These are phyloP conservation scores for Argyresthia albistria DNA, from an alignment of 2,888 invertebrate species.

Conservation along the genomic window DNA sequence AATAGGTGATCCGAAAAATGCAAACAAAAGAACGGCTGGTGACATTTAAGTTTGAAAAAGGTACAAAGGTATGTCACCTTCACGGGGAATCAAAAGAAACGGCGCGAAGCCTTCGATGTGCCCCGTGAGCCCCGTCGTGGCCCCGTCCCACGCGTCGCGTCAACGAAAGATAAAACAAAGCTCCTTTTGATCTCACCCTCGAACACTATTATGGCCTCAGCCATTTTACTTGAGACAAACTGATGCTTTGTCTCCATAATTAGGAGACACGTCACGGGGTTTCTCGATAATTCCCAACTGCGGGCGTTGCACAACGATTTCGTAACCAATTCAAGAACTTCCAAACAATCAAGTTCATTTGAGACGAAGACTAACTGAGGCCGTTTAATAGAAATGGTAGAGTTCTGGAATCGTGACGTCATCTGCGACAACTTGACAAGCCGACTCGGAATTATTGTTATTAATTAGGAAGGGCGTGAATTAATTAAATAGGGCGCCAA, in stretches of 20 bases:
- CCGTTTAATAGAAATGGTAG: background rate
- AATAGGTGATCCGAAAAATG: background rate
- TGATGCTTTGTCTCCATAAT: background rate
- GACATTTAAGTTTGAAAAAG: background rate
- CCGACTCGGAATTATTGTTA: constrained; percentile 57
- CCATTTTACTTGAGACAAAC: background rate
- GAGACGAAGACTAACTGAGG: constrained; percentile 21
- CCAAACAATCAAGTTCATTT: constrained; percentile 35
- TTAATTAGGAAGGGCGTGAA: constrained; percentile 65
- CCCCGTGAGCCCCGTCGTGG: too few species aligned
- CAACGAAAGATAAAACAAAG: constrained; percentile 48
- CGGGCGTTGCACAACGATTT: constrained; percentile 6
- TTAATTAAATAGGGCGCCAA: constrained; percentile 68
- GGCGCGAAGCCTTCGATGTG: background rate
- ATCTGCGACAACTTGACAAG: constrained; percentile 50
- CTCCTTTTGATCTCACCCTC: constrained; percentile 49
- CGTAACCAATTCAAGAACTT: constrained; percentile 4
- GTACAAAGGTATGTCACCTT: constrained; percentile 24
- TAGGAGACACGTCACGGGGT: background rate
- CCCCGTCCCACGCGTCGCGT: constrained; percentile 12
- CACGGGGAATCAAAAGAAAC: constrained; percentile 12
- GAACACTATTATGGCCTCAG: constrained; percentile 29
- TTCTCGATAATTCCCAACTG: background rate
- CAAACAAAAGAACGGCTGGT: background rate
- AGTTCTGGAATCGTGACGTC: constrained; percentile 33